Base-by-base conservation (phyloP, 2,888 invertebrate species). In the Therioaphis trifolii region DNA sequence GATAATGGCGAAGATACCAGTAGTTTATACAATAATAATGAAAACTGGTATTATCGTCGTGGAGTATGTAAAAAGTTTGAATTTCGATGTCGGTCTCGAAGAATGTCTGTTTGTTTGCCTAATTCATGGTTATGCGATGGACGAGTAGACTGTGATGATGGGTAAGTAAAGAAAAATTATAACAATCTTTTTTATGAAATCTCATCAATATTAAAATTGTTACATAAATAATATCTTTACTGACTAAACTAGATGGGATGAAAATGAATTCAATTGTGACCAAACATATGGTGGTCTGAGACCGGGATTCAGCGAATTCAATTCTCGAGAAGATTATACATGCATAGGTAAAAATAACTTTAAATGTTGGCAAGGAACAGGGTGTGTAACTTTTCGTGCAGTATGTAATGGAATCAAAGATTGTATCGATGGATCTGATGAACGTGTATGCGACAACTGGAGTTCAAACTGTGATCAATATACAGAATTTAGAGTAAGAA, bases 61-160 rank as follows among this genome's bases (percentile, higher is more conserved):
- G 85, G 85, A 69, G 84, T 84, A 29, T 87, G 87, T 74, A 86
- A 86, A 43, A 86, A 85, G 35, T 85, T 85, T 55, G 87, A 87
- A 80, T 87, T 87, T 80, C 85, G 86, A 35, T 87, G 87, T 84
- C 84, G 84, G 21, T 85, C 86, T 21, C 82, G 86, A 82, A 86
- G 85, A 52, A 85, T 86, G 24, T 85, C 85, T 1, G 85, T 87
- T 12, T 88, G 88, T 76, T 86, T 88, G 49, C 87, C 88, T 0
- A 86, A 86, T 55, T 86, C 86, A 15, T 86, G 87, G 86, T 86
- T 87, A 35, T 89, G 89, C 85, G 88, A 88, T 85, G 88, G 88
- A 12, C 86, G 87, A 29, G 79, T 82, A n/a, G 88, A 89, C 85
- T 89, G 89, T 85, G 86, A 86, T 14, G 88, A 89, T 85, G 87